These are phyloP conservation scores for Drosophila nikananu DNA, from an alignment of 1,140 invertebrate genomes.

Conservation along the genomic window DNA sequence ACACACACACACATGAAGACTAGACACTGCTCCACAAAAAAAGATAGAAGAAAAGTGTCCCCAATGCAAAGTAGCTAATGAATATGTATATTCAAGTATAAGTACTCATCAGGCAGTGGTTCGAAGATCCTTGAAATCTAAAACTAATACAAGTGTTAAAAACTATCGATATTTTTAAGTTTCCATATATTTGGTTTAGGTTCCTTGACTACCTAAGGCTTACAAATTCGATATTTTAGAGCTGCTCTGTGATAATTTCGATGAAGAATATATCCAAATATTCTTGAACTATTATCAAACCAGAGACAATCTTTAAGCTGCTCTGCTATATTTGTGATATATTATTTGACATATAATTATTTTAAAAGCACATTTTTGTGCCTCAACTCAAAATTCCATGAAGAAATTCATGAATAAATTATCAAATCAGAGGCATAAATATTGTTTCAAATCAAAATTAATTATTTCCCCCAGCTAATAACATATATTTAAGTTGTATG, in stretches of 20 bases:
- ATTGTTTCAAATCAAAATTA: slow-evolving; percentile 17
- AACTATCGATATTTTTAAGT: no score
- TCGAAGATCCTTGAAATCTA: background rate
- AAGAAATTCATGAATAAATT: slow-evolving; percentile 1
- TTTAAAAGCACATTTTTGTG: background rate
- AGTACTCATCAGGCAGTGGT: slow-evolving; percentile 18
- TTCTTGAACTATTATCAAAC: no score
- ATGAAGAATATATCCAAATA: no score
- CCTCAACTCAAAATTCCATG: background rate
- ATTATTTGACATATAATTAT: background rate
- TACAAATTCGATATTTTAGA: background rate
- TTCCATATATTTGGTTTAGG: no score
- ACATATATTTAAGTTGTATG: slow-evolving; percentile 5
- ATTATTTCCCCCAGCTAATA: slow-evolving; percentile 16
- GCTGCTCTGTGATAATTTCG: no score
- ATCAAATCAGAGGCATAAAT: background rate
- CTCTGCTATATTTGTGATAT: background rate
- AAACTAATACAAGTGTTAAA: background rate
- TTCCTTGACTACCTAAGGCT: no score
- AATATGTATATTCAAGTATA: background rate
- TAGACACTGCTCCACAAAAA: slow-evolving; percentile 1
- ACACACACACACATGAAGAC: slow-evolving; percentile 26
- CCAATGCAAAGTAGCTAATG: slow-evolving; percentile 12
- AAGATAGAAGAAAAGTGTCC: slow-evolving; percentile 5
- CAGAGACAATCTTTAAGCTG: background rate